phyloP scores from a whole-genome alignment of 2,888 invertebrate species.

The Aromia moschata region DNA sequence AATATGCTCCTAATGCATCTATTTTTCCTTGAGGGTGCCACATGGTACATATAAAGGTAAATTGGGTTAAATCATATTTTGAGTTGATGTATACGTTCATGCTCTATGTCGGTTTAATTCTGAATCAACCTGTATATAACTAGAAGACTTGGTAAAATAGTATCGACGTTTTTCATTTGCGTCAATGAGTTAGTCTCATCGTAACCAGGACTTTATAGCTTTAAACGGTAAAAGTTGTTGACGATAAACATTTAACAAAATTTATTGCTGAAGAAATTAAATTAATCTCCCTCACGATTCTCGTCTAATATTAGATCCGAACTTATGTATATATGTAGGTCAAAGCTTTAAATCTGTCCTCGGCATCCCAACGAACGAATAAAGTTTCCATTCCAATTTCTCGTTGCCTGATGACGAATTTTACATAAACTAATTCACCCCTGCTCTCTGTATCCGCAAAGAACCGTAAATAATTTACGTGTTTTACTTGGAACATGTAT shows the following conservation, averaged over 20 bases:
- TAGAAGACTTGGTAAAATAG: too few species aligned
- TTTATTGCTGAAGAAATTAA: conserved; percentile 1
- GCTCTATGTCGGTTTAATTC: too few species aligned
- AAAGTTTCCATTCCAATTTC: not conserved
- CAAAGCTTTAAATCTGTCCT: conserved; percentile 4
- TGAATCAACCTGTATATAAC: too few species aligned
- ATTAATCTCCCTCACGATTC: not conserved
- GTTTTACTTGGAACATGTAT: conserved; percentile 1
- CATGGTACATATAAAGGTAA: too few species aligned
- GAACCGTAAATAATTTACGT: conserved; percentile 6
- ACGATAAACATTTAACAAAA: not conserved
- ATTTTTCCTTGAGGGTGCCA: too few species aligned
- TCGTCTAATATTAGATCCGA: not conserved
- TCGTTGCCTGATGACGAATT: not conserved
- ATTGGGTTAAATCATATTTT: too few species aligned
- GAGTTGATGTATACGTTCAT: too few species aligned
- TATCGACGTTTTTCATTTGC: too few species aligned
- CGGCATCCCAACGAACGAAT: not conserved
- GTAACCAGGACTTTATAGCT: too few species aligned
- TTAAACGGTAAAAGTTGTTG: not conserved
- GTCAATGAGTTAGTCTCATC: too few species aligned
- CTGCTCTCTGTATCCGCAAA: not conserved
- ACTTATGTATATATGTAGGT: not conserved
- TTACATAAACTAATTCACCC: not conserved
- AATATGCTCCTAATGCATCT: too few species aligned